Percentiles rank a stretch among this genome's conserved stretches.
Evolutionary conservation across 2,888 invertebrate genomes (phyloP).

Genomic region (Drosophila sordidula): DNA sequence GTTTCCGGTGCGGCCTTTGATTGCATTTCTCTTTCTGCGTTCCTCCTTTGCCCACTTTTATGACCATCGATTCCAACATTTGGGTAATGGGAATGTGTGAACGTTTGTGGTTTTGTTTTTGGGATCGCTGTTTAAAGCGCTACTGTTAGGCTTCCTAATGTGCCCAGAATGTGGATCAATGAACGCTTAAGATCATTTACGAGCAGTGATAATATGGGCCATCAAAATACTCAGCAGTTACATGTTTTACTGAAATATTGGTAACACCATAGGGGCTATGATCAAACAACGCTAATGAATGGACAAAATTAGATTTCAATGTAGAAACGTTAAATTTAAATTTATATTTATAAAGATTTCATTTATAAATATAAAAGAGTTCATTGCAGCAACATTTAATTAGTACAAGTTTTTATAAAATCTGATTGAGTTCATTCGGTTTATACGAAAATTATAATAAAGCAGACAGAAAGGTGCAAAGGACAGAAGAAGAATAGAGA

Average conservation of each 20-base stretch:
- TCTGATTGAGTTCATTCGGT: not conserved
- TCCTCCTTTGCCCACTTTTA: constrained; percentile 43
- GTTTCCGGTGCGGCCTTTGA: constrained; percentile 72
- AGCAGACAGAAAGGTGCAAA: too few relatives aligned
- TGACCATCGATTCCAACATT: constrained; percentile 49
- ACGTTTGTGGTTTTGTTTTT: constrained; percentile 55
- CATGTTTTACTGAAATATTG: constrained; percentile 1
- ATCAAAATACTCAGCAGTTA: constrained; percentile 8
- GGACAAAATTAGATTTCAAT: not conserved
- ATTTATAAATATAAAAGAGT: too few relatives aligned
- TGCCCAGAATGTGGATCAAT: constrained; percentile 60
- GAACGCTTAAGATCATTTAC: constrained; percentile 58
- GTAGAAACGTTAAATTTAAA: not conserved
- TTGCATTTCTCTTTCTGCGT: constrained; percentile 49
- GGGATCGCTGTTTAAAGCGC: constrained; percentile 20
- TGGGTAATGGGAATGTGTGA: constrained; percentile 56
- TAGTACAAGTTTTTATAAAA: not conserved
- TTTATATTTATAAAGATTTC: too few relatives aligned
- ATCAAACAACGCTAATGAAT: constrained; percentile 9
- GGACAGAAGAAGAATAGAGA: too few relatives aligned
- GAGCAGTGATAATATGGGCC: constrained; percentile 30
- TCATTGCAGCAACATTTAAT: not conserved
- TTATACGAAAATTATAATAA: too few relatives aligned
- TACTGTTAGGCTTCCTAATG: constrained; percentile 52
- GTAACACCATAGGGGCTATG: not conserved